Conservation (phyloP, 2,888 invertebrate genomes). For the Sinelater perroti region DNA sequence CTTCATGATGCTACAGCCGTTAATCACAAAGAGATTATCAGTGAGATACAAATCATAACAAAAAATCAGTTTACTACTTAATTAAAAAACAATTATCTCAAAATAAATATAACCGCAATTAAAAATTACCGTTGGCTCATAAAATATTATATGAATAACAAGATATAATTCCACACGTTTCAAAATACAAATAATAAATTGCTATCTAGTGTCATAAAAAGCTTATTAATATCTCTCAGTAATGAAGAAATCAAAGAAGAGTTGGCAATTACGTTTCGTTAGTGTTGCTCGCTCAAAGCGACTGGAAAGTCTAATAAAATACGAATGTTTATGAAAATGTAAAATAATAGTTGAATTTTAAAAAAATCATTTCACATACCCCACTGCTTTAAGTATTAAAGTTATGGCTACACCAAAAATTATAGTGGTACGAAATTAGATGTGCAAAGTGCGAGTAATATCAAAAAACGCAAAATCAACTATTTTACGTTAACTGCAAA, state of each 20-base stretch:
- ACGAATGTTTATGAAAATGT: not conserved
- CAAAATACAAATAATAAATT: constrained; percentile 11
- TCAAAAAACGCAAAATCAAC: constrained; percentile 1
- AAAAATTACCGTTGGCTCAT: constrained; percentile 1
- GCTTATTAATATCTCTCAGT: constrained; percentile 3
- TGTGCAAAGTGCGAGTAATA: constrained; percentile 28
- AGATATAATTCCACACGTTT: constrained; percentile 1
- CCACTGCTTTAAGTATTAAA: constrained; percentile 12
- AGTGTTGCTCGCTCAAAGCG: not conserved
- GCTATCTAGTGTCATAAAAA: constrained; percentile 2
- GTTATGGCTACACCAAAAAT: constrained; percentile 7
- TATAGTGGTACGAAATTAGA: constrained; percentile 18
- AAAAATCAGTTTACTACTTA: constrained; percentile 4
- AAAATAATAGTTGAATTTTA: constrained; percentile 2
- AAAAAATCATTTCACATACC: constrained; percentile 10
- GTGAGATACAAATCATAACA: not conserved
- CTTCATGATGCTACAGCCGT: not conserved
- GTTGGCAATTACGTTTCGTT: not conserved
- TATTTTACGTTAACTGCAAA: constrained; percentile 17
- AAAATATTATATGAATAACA: constrained; percentile 9
- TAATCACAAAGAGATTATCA: constrained; percentile 5
- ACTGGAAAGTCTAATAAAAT: constrained; percentile 4
- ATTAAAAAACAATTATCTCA: not conserved
- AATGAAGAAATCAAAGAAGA: constrained; percentile 12
- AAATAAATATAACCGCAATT: not conserved